phyloP scores from a whole-genome alignment of 2,888 invertebrate species.

The Erebia epiphron region DNA sequence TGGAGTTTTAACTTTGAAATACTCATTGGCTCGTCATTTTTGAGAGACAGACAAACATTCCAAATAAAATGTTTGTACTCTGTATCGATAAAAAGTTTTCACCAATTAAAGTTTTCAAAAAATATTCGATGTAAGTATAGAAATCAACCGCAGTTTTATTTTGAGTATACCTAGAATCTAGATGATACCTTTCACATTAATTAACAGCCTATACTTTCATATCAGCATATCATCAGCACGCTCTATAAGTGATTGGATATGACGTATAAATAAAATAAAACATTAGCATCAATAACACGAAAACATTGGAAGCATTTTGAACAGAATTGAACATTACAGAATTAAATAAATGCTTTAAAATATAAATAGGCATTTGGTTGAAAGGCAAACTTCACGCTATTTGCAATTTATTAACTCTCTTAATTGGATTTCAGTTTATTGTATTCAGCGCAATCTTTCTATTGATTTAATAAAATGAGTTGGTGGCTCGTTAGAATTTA shows the following conservation, averaged over 20 bases:
- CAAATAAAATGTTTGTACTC: too few relatives aligned
- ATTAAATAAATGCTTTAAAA: conserved; percentile 24
- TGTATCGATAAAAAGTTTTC: too few relatives aligned
- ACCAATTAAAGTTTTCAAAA: too few relatives aligned
- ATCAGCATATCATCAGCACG: not conserved
- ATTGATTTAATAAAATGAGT: conserved; percentile 35
- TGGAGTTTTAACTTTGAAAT: too few relatives aligned
- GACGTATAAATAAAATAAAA: not conserved
- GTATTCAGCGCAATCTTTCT: conserved; percentile 36
- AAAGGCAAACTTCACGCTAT: conserved; percentile 37
- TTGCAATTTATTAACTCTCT: conserved; percentile 38
- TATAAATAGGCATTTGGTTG: conserved; percentile 31
- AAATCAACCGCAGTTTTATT: too few relatives aligned
- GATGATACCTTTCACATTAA: too few relatives aligned
- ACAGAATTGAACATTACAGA: too few relatives aligned
- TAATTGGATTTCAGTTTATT: conserved; percentile 40
- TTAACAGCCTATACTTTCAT: too few relatives aligned
- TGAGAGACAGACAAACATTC: too few relatives aligned
- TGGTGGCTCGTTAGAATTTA: conserved; percentile 30
- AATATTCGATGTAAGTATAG: too few relatives aligned
- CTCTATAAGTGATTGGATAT: not conserved
- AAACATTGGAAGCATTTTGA: conserved; percentile 7
- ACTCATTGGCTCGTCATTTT: too few relatives aligned
- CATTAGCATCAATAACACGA: not conserved
- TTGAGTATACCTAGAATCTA: too few relatives aligned